Base-by-base conservation (phyloP, 2,888 invertebrate genomes). In the Microplitis manilae region DNA sequence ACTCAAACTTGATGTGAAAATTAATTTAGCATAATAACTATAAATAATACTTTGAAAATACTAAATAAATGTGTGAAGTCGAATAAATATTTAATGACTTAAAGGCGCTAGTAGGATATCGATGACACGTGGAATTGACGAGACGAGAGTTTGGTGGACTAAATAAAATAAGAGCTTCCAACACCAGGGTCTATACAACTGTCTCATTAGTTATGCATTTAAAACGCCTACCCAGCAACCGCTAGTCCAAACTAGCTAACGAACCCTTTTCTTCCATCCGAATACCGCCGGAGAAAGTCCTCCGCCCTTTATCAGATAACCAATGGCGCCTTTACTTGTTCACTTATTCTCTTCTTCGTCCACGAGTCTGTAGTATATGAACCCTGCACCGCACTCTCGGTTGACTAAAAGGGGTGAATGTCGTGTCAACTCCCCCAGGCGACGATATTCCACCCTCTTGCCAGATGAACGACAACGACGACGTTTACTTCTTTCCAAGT, bases 121-220 rank as follows among this genome's bases (percentile, higher is more conserved):
- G 13, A 50, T 50, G 13, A 5, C 2, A 13, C 50, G 13, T 13
- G 5, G 2, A 15, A 5, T 8, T 7, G 13, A 50, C 50, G 13
- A 50, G 50, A 0, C 13, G 50, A 50, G 50, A 50, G 50, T 50
- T 50, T 13, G 50, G 30, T 30, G 30, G 30, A 40, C 6, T 15
- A 65, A 65, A n/a, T 67, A 20, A 67, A 38, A 38, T 68, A 15
- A 68, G 15, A n/a, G n/a, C 68, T 4, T 13, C 68, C 65, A 39
- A 68, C 39, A 68, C 13, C 7, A 68, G 40, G 30, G n/a, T n/a
- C 65, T 65, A 68, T 68, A 62, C 38, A 60, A 79, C 59, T 6
- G 78, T 79, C 84, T 86, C 85, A 84, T 88, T 87, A 86, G 84
- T 87, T 85, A 86, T 86, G 85, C 84, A 84, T 87, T 87, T 86